A percentile compares a stretch with the other conserved stretches of the same genome.
Evolutionary conservation across 1,140 invertebrate genomes (phyloP).

Genomic region (Pantala flavescens): DNA sequence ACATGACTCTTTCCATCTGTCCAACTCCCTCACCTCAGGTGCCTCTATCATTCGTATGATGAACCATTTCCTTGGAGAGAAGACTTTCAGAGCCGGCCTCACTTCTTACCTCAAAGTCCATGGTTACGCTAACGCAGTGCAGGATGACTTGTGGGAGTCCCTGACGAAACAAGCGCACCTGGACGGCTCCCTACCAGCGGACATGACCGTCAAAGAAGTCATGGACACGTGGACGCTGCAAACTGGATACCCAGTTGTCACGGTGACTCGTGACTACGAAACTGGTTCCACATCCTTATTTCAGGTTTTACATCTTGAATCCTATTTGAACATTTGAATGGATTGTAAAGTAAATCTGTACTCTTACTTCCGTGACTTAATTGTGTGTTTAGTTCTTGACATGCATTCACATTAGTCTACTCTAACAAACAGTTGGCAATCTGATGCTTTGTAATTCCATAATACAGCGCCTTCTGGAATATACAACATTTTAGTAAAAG

Average conservation of each 20-base stretch:
- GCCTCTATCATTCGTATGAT: constrained; percentile 54
- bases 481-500: too few relatives aligned
- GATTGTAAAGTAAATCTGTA: too few relatives aligned
- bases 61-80: constrained; percentile 43
- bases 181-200: constrained; percentile 25
- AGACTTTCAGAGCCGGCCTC: constrained; percentile 41
- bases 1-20: too few relatives aligned
- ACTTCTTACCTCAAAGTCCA: constrained; percentile 28
- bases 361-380: too few relatives aligned
- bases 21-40: constrained; percentile 30
- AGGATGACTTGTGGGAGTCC: constrained; percentile 42
- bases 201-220: constrained; percentile 29
- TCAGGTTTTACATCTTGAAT: constrained; percentile 37
- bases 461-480: too few relatives aligned
- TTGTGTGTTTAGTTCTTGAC: too few relatives aligned
- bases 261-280: constrained; percentile 29
- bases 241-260: constrained; percentile 41
- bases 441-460: too few relatives aligned
- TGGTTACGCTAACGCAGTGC: constrained; percentile 38
- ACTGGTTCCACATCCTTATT: constrained; percentile 35
- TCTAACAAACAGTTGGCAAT: too few relatives aligned
- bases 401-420: too few relatives aligned
- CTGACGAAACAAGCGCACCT: constrained; percentile 34
- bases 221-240: constrained; percentile 44
- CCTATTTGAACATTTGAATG: too few relatives aligned